Conservation (phyloP, 2,888 invertebrate species). For the Andrena haemorrhoa region DNA sequence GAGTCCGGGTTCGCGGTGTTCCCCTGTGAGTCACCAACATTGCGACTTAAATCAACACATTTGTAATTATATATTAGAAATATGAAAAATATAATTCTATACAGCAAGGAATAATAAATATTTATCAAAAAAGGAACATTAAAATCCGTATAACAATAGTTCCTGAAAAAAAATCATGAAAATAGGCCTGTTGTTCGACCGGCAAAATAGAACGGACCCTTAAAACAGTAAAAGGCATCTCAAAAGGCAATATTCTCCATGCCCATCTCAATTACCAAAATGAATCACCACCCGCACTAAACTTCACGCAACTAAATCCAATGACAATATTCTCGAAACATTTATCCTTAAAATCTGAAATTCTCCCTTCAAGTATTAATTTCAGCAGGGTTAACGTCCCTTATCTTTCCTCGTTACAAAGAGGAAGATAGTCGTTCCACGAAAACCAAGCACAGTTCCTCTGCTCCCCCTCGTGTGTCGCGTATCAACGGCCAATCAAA, state of each 20-base stretch:
- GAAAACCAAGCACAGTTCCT: not conserved
- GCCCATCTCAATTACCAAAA: not conserved
- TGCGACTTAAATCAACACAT: too few species aligned
- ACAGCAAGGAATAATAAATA: too few species aligned
- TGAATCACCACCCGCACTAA: not conserved
- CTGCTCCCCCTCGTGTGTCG: not conserved
- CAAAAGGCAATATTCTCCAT: not conserved
- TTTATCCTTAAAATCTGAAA: not conserved
- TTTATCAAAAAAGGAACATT: too few species aligned
- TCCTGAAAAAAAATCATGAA: too few species aligned
- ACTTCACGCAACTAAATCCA: not conserved
- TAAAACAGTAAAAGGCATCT: too few species aligned
- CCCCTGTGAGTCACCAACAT: too few species aligned
- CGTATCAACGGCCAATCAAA: conserved; percentile 26
- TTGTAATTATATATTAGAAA: too few species aligned
- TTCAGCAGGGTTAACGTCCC: not conserved
- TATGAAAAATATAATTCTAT: too few species aligned
- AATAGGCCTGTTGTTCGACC: too few species aligned
- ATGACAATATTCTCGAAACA: not conserved
- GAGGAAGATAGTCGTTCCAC: not conserved
- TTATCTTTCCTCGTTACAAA: not conserved
- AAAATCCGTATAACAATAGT: too few species aligned
- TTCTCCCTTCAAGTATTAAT: not conserved
- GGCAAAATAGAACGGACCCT: not conserved
- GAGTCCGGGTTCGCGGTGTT: too few species aligned